phyloP scores from a whole-genome alignment of 2,888 invertebrate species.

The Eucriotettix oculatus region DNA sequence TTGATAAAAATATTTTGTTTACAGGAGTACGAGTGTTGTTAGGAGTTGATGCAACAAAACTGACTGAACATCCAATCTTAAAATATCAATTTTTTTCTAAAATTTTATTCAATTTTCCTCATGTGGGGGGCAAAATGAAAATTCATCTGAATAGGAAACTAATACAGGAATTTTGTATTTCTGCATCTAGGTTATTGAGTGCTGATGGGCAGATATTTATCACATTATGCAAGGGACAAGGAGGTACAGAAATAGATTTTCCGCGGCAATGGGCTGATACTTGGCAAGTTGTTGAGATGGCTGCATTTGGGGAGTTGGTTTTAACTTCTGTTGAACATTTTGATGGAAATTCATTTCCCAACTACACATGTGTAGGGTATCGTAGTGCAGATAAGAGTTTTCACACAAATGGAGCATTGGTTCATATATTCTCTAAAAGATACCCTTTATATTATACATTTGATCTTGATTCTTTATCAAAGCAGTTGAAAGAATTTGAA shows the following conservation, averaged over 20 bases:
- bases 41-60: constrained; percentile 32
- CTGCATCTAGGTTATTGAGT: constrained; percentile 24
- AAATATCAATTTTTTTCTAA: constrained; percentile 23
- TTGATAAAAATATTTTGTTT: constrained; percentile 16
- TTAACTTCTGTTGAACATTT: constrained; percentile 26
- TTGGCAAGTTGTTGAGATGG: constrained; percentile 38
- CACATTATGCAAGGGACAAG: constrained; percentile 36
- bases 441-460: constrained; percentile 3
- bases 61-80: constrained; percentile 20
- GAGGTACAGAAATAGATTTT: constrained; percentile 29
- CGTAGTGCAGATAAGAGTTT: constrained; percentile 25
- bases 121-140: constrained; percentile 41
- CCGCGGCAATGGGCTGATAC: constrained; percentile 32
- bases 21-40: constrained; percentile 29
- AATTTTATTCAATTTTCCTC: constrained; percentile 44
- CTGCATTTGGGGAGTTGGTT: constrained; percentile 30
- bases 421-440: constrained; percentile 20
- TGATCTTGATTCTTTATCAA: not conserved
- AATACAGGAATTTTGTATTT: constrained; percentile 30
- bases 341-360: constrained; percentile 19
- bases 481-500: not conserved
- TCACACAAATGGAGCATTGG: constrained; percentile 21
- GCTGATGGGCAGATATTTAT: constrained; percentile 25
- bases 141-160: constrained; percentile 35
- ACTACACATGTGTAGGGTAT: constrained; percentile 31